phyloP scores from a whole-genome alignment of 2,113 vertebrate species.

The Halcyon senegalensis region DNA sequence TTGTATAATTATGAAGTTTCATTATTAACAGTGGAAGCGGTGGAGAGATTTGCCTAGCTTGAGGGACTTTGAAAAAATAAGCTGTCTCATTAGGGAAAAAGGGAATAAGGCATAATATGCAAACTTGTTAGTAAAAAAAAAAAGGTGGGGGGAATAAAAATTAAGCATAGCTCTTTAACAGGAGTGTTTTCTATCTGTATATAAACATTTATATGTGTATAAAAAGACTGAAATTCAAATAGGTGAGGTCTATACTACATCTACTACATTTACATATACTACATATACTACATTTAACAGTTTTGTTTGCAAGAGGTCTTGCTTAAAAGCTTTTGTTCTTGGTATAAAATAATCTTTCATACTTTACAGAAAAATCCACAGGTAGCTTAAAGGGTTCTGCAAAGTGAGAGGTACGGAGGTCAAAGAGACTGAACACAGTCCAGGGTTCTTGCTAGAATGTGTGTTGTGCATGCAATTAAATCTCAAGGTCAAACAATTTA shows the following conservation, averaged over 20 bases:
- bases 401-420: slow-evolving; percentile 73
- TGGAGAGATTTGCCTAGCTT: slow-evolving; percentile 84
- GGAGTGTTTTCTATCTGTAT: neutral
- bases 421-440: slow-evolving; percentile 81
- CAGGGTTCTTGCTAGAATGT: slow-evolving; percentile 82
- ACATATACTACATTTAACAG: neutral
- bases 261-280: neutral
- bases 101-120: slow-evolving; percentile 83
- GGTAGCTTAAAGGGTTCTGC: slow-evolving; percentile 80
- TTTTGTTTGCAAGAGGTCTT: slow-evolving; percentile 46
- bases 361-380: slow-evolving; percentile 82
- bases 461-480: slow-evolving; percentile 91
- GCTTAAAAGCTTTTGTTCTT: slow-evolving; percentile 76
- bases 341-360: slow-evolving; percentile 75
- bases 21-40: slow-evolving; percentile 86
- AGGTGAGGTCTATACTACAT: slow-evolving; percentile 7
- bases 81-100: slow-evolving; percentile 85
- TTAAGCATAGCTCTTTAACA: slow-evolving; percentile 66
- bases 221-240: slow-evolving; percentile 46
- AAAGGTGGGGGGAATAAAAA: slow-evolving; percentile 46
- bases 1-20: slow-evolving; percentile 89
- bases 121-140: slow-evolving; percentile 80
- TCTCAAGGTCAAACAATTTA: slow-evolving; percentile 93
- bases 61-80: slow-evolving; percentile 87
- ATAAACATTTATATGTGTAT: slow-evolving; percentile 52